Base-by-base conservation (phyloP, 1,140 invertebrate genomes). In the Drosophila arizonae region DNA sequence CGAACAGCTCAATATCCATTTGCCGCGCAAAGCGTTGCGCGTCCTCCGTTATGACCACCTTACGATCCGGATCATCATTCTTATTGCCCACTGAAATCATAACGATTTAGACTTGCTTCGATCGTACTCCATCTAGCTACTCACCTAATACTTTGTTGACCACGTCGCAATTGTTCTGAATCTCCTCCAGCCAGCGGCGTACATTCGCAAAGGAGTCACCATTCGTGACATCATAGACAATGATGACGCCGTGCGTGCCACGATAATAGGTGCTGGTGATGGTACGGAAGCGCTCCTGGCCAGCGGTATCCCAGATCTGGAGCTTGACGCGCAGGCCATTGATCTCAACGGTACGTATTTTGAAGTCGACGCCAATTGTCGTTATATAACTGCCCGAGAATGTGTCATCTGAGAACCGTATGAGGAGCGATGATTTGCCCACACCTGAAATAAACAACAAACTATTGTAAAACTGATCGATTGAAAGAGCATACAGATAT, bases 341-440 rank as follows among this genome's bases (percentile, higher is more conserved):
- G 77, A 99, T 95, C 82, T 97, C 96, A 74, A 99, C 95, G 70
- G 98, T 99, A 90, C 98, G 94, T 89, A 99, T 99, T 95, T 99
- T 99, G 92, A 99, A 99, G 94, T 99, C 99, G 36, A 99, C 99
- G 62, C 99, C 99, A 92, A 99, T 99, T 28, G 99, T 99, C 43
- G 98, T 99, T 90, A 99, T 99, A 90, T 99, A 99, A 94, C 96
- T 99, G 69, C 98, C 97, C 88, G 97, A 97, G 92, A 99, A 99
- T 70, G 97, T 98, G 93, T 99, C 99, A 92, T 99, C 99, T 36
- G 98, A 97, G 93, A 99, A 99, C 72, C 98, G 93, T 62, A 99
- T 93, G n/a, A 99, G 94, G 36, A 99, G 93, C 87, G 98, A 99
- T 93, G 98, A 99, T 93, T 99, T 99, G 51, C 99, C 98, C 75